phyloP scores from a whole-genome alignment of 37 sponge, comb jelly and placozoan species.

The Corticium candelabrum region DNA sequence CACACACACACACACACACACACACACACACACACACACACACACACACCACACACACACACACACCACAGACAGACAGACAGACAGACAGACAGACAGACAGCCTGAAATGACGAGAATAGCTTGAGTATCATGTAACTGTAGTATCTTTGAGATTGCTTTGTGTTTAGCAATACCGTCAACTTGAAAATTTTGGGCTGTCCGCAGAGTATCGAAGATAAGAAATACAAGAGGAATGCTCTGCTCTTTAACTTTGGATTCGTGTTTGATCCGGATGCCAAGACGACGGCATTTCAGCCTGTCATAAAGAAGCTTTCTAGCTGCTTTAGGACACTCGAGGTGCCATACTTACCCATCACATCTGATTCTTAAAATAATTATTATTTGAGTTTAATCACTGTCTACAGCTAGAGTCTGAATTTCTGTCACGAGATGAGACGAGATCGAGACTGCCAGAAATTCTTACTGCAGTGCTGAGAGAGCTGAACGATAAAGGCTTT shows the following conservation, averaged over 20 bases:
- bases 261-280: conserved; percentile 58
- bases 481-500: conserved; percentile 48
- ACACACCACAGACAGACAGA: too few relatives aligned
- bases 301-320: conserved; percentile 50
- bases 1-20: too few relatives aligned
- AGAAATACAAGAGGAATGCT: conserved; percentile 68
- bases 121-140: neutral
- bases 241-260: conserved; percentile 81
- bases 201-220: conserved; percentile 65
- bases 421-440: conserved; percentile 32
- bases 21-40: too few relatives aligned
- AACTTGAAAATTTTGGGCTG: conserved; percentile 50
- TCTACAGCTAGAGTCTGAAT: conserved; percentile 49
- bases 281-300: conserved; percentile 50
- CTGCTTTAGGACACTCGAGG: conserved; percentile 1
- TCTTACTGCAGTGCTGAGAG: conserved; percentile 17
- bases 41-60: too few relatives aligned
- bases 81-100: too few relatives aligned
- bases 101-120: neutral
- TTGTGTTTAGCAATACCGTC: conserved; percentile 39
- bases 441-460: conserved; percentile 21
- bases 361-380: too few relatives aligned
- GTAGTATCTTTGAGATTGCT: neutral
- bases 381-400: too few relatives aligned
- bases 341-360: too few relatives aligned